Percentiles rank a stretch among this genome's conserved stretches.
Conservation (phyloP, 2,797 vertebrate species). For the Chaenodraco wilsoni region DNA sequence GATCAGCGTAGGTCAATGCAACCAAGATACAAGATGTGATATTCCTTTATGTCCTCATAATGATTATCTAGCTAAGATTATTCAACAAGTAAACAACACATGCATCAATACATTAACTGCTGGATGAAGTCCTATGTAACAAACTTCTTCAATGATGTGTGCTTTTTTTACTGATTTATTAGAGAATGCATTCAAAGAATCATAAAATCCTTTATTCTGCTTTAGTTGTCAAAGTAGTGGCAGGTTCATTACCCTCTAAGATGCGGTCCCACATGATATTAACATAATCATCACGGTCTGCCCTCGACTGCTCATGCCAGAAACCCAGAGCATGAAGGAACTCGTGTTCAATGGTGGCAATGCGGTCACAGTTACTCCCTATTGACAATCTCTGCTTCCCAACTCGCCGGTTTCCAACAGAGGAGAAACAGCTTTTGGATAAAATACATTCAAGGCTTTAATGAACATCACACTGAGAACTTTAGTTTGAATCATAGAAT, state of each 20-base stretch:
- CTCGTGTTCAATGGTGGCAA: slow-evolving; percentile 90
- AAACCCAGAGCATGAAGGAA: slow-evolving; percentile 93
- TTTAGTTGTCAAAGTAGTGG: neutral
- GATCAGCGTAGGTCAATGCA: neutral
- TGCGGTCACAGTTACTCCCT: slow-evolving; percentile 87
- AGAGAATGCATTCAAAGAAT: neutral
- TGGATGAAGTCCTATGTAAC: neutral
- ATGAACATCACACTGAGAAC: slow-evolving; percentile 14
- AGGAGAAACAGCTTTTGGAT: slow-evolving; percentile 91
- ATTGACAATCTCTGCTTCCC: slow-evolving; percentile 90
- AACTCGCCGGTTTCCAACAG: slow-evolving; percentile 83
- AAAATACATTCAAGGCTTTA: slow-evolving; percentile 2
- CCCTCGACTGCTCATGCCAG: slow-evolving; percentile 94
- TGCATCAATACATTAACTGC: slow-evolving; percentile 11
- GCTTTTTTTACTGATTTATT: neutral
- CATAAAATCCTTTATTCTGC: neutral
- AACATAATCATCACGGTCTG: slow-evolving; percentile 91
- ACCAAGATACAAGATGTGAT: neutral
- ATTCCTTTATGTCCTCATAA: neutral
- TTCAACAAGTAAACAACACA: neutral
- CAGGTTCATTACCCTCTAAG: slow-evolving; percentile 78
- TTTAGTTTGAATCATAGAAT: neutral
- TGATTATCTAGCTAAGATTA: slow-evolving; percentile 36
- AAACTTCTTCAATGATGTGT: neutral
- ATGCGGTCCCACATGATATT: slow-evolving; percentile 89